Base-by-base conservation (phyloP, 2,797 vertebrate species). In the Sciaenops ocellatus region DNA sequence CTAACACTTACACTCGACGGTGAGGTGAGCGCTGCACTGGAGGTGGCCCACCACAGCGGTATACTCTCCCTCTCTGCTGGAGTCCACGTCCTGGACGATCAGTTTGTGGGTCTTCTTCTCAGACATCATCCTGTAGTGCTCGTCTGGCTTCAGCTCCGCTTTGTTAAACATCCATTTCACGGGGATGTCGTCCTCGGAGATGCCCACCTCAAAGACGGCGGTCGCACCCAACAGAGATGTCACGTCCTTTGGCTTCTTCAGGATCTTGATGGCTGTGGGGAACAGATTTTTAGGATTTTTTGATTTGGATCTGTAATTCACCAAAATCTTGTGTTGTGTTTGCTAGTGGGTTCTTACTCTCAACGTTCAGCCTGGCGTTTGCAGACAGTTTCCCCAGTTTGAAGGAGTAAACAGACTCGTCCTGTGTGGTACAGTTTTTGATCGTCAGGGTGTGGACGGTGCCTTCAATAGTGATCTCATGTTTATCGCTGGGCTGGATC, bases 231-330 rank as follows among this genome's bases (percentile, higher is more conserved):
- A 91, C 87, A 99, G 93, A n/a, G 97, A 95, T 0, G 97, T 99
- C 79, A 98, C 96, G 64, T 99, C 98, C 86, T 98, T 99, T 0
- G 97, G 97, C 80, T 99, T 99, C 94, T 99, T 99, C 79, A 99
- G 95, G 91, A 99, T 97, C 93, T 99, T 99, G 80, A 99, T 96
- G 64, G 96, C 98, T 99, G 92, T 42, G 79, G 62, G 26, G 50
- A 46, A 69, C 65, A 24, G 17, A 3, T 18, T 41, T 54, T n/a
- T 18, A 1, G 30, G 22, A 34, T 0, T 11, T 2, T 41, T 61
- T 15, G 2, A 2, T 11, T 38, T 57, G 9, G 15, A 18, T 13
- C 41, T 42, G 41, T 1, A 42, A 11, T 42, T 42, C 42, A 38
- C 8, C 34, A 9, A 38, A 38, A 38, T 38, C 34, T 38, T 42